Conservation (phyloP, 2,113 vertebrate genomes). For the Trinectes maculatus region DNA sequence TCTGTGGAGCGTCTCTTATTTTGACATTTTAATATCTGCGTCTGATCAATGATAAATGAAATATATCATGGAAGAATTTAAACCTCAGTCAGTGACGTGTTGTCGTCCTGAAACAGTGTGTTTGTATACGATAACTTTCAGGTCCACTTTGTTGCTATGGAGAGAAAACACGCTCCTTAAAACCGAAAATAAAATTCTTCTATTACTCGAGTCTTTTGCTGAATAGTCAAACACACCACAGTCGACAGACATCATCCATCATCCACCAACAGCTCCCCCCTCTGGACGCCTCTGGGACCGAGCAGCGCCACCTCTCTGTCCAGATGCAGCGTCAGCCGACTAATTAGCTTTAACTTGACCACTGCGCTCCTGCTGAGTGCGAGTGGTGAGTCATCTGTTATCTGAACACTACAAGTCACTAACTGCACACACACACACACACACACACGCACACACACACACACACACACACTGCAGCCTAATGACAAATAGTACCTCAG, state of each 20-base stretch:
- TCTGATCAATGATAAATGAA: too few species aligned
- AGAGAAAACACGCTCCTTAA: background rate
- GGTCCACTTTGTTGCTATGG: too few species aligned
- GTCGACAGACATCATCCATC: background rate
- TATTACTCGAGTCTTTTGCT: background rate
- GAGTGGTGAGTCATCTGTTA: slow-evolving; percentile 34
- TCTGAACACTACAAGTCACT: slow-evolving; percentile 14
- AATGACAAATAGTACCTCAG: too few species aligned
- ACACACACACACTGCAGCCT: too few species aligned
- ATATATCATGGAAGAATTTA: too few species aligned
- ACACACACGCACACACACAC: background rate
- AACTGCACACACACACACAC: background rate
- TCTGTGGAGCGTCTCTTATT: too few species aligned
- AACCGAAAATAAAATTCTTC: background rate
- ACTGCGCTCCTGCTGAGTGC: slow-evolving; percentile 1
- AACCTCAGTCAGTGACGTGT: too few species aligned
- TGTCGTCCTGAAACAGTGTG: too few species aligned
- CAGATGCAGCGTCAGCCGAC: background rate
- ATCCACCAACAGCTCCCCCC: background rate
- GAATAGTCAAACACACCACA: background rate
- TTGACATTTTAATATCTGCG: too few species aligned
- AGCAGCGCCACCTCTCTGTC: background rate
- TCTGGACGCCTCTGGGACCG: too few species aligned
- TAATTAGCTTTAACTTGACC: slow-evolving; percentile 24
- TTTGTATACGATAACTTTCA: too few species aligned